phyloP scores from a whole-genome alignment of 2,888 invertebrate species.

The Epirrhoe alternata region DNA sequence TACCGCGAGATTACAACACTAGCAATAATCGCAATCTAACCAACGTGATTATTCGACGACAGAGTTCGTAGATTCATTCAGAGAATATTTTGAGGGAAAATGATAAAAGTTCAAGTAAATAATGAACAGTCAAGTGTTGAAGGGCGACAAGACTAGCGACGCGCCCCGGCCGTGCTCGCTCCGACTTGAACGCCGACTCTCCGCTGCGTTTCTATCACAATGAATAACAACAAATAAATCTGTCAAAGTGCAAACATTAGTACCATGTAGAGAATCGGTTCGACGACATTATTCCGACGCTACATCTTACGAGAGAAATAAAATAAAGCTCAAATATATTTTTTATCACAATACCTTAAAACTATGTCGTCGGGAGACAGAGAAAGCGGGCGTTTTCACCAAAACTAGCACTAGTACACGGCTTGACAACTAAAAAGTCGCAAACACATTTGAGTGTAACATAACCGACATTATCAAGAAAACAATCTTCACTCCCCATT shows the following conservation, averaged over 20 bases:
- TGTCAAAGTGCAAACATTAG: conserved; percentile 57
- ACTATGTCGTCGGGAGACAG: conserved; percentile 42
- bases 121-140: not conserved
- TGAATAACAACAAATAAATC: conserved; percentile 60
- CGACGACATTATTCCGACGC: conserved; percentile 38
- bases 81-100: not conserved
- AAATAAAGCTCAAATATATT: conserved; percentile 59
- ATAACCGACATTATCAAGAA: not conserved
- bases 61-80: not conserved
- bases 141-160: not conserved
- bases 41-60: not conserved
- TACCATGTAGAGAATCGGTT: conserved; percentile 47
- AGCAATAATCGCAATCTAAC: too few species aligned
- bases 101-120: not conserved
- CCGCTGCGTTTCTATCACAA: conserved; percentile 51
- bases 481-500: not conserved
- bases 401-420: not conserved
- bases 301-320: conserved; percentile 46
- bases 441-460: not conserved
- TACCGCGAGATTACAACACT: not conserved
- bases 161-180: not conserved
- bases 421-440: not conserved
- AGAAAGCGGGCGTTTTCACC: conserved; percentile 16
- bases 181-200: conserved; percentile 35
- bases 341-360: conserved; percentile 63